A percentile compares a stretch with the other conserved stretches of the same genome.
Evolutionary conservation across 2,888 invertebrate species (phyloP).

Genomic region (Stramonita haemastoma): DNA sequence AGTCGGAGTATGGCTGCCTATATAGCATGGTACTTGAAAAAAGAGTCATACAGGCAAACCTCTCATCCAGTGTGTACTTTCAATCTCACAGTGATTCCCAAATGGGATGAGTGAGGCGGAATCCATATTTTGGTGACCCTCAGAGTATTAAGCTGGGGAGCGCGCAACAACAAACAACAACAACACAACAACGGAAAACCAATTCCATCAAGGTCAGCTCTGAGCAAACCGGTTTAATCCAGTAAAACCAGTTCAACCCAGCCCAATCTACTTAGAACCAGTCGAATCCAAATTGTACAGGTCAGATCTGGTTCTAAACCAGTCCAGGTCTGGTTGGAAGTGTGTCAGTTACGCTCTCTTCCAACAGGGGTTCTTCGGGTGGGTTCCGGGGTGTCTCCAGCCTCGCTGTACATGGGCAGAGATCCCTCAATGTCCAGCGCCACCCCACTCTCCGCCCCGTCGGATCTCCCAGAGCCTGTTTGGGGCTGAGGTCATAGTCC

Average conservation of each 20-base stretch:
- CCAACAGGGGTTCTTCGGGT: constrained; percentile 18
- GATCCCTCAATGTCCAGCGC: constrained; percentile 42
- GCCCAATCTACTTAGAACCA: not conserved
- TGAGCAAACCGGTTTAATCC: not conserved
- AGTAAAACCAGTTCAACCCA: not conserved
- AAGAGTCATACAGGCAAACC: too few species aligned
- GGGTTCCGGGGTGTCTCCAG: constrained; percentile 44
- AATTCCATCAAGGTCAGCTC: too few species aligned
- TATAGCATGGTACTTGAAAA: too few species aligned
- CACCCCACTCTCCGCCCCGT: constrained; percentile 42
- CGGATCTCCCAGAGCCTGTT: constrained; percentile 34
- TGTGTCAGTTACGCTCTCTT: not conserved
- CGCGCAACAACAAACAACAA: too few species aligned
- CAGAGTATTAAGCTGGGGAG: too few species aligned
- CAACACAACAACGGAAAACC: too few species aligned
- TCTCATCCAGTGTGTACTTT: too few species aligned
- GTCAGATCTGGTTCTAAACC: not conserved
- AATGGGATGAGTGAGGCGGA: too few species aligned
- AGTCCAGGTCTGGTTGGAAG: not conserved
- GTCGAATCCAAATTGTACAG: not conserved
- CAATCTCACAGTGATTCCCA: too few species aligned
- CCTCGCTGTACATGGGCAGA: constrained; percentile 45
- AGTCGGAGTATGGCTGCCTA: too few species aligned
- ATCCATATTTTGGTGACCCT: too few species aligned
- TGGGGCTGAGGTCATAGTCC: constrained; percentile 35